Evolutionary conservation across 2,797 vertebrate genomes (phyloP), one percentile per base, ranked within the genome.

Genomic region (Melanotaenia nigrans): DNA sequence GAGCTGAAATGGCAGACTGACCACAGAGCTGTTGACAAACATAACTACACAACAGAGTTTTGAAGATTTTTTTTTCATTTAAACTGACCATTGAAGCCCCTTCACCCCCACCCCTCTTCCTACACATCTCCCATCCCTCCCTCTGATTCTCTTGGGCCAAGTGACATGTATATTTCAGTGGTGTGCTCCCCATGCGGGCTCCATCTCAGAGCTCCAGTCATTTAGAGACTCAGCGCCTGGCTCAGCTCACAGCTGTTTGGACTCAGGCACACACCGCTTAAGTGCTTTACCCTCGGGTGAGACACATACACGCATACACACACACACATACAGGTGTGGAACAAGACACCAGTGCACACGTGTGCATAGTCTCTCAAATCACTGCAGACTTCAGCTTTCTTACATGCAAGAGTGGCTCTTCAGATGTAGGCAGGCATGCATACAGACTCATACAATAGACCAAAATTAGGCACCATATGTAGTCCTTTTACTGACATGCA

Each of bases 131-230:
- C 42, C 62, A 61, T 58, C 68, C 62, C 36, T 47, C 47, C 40
- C 40, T 59, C 42, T 67, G 61, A 36, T 45, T 58, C 62, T 63
- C 71, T 60, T 56, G 47, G 71, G 81, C 72, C 71, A 70, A 89
- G 87, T 80, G 81, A 88, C 92, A 95, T 95, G 92, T 91, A 95
- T 95, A 93, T 95, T 95, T 94, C 89, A 95, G 90, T 89, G 85
- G 77, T 78, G 86, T 68, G 79, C 87, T 81, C 78, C 90, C 92
- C 89, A 89, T 69, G 74, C 76, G 88, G 89, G 89, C 87, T 87
- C 84, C 71, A 71, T 87, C 86, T 89, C 84, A 75, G 85, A 82
- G 88, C 88, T 90, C 81, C 68, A 82, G 87, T 88, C 89, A 87
- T 93, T 92, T 92, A 90, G 84, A 92, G 85, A 87, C 63, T 68